Evolutionary conservation across 2,888 invertebrate species (phyloP).

Genomic region (Thymelicus sylvestris): DNA sequence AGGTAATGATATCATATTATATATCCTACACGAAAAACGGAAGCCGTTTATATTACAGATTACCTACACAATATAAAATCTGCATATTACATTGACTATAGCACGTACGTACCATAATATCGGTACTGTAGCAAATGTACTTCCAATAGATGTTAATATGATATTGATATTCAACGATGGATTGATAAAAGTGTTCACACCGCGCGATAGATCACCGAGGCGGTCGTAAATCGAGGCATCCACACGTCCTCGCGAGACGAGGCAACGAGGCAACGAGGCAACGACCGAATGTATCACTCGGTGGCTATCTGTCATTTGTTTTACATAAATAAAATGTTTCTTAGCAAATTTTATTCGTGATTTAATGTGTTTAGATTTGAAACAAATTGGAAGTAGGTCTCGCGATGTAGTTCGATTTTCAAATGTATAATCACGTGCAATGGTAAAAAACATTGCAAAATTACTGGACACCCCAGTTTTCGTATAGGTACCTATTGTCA

Average conservation of each 20-base stretch:
- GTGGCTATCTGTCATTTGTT: background rate
- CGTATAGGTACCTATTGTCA: too few relatives aligned
- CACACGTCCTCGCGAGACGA: slow-evolving; percentile 50
- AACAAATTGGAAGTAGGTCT: background rate
- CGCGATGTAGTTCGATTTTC: too few relatives aligned
- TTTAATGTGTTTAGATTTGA: background rate
- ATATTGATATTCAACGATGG: slow-evolving; percentile 1
- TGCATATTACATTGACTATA: too few relatives aligned
- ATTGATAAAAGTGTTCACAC: background rate
- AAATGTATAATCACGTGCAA: too few relatives aligned
- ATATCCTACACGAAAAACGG: too few relatives aligned
- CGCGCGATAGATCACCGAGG: slow-evolving; percentile 39
- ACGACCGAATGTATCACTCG: slow-evolving; percentile 58
- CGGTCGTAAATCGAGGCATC: slow-evolving; percentile 64
- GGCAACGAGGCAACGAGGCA: slow-evolving; percentile 59
- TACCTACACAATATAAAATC: too few relatives aligned
- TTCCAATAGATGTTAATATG: slow-evolving; percentile 10
- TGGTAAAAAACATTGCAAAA: too few relatives aligned
- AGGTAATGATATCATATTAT: too few relatives aligned
- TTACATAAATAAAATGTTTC: slow-evolving; percentile 1
- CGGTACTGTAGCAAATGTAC: background rate
- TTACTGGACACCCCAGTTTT: too few relatives aligned
- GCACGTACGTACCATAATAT: too few relatives aligned
- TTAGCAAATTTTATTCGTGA: background rate
- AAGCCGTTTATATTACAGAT: too few relatives aligned